Base-by-base conservation (phyloP, 2,797 vertebrate species). In the Gymnodraco acuticeps region DNA sequence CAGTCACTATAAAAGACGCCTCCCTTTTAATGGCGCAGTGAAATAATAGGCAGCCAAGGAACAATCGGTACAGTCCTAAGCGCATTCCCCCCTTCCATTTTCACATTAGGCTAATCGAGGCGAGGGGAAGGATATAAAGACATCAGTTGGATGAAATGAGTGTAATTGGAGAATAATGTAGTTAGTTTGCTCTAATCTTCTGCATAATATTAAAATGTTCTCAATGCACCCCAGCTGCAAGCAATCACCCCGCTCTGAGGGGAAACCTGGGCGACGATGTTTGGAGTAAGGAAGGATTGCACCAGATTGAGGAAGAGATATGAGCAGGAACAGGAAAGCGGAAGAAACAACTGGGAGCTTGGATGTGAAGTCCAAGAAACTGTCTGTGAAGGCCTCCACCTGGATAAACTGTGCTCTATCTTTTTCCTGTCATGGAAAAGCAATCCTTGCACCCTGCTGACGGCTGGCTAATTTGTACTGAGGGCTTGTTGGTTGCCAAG, bases 101-200 rank as follows among this genome's bases (percentile, higher is more conserved):
- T 96, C 96, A 95, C 95, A 97, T 98, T 96, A 96, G 87, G 78
- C 94, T 96, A 95, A 95, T 97, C 95, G 96, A 95, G 90, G 87
- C 93, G 81, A 94, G 95, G 96, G 94, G 93, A 96, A 96, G 94
- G 90, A 95, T 96, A 96, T 95, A 89, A 96, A 97, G 94, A 96
- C 95, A 96, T 96, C 93, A 95, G 91, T 94, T 96, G 95, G 93
- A 95, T 95, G 91, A 96, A 97, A 97, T 95, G 94, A 96, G 96
- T 92, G 95, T 95, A 96, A 96, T 95, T 96, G 95, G 94, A 97
- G 95, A 95, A 95, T 96, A 95, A 95, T 97, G 92, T 91, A 95
- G 96, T 97, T 97, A 96, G 95, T 96, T 97, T 96, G 94, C 93
- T 93, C 94, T 97, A 96, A 96, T 97, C 95, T 97, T 94, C 91